phyloP scores from a whole-genome alignment of 2,888 invertebrate species.

The Dasypolia templi region DNA sequence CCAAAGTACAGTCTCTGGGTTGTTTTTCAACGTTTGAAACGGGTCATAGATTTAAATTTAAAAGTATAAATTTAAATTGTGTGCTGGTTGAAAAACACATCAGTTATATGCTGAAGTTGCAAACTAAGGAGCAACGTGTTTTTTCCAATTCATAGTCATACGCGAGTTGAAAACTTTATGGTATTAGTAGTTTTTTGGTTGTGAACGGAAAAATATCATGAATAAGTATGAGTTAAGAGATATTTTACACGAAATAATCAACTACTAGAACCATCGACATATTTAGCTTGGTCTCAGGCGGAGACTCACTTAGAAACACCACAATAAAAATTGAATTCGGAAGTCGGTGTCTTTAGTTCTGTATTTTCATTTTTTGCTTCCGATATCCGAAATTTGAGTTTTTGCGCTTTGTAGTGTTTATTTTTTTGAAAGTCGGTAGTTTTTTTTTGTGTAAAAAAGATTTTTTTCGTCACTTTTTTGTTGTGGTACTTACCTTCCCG shows the following conservation, averaged over 20 bases:
- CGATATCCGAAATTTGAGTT: too few relatives aligned
- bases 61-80: conserved; percentile 55
- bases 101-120: conserved; percentile 37
- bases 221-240: neutral
- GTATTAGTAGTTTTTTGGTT: neutral
- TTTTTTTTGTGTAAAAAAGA: too few relatives aligned
- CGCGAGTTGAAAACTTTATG: conserved; percentile 28
- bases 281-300: neutral
- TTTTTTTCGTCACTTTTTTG: too few relatives aligned
- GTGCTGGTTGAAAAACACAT: conserved; percentile 51
- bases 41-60: conserved; percentile 56
- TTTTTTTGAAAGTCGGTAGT: too few relatives aligned
- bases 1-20: conserved; percentile 23
- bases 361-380: too few relatives aligned
- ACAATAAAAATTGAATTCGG: too few relatives aligned
- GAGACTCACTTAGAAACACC: neutral
- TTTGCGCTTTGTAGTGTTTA: too few relatives aligned
- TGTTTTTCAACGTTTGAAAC: conserved; percentile 49
- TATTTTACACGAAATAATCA: neutral
- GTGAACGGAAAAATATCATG: neutral
- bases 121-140: conserved; percentile 37
- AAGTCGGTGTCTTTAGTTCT: too few relatives aligned
- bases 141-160: conserved; percentile 16
- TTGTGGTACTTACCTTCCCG: too few relatives aligned
- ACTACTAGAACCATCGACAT: neutral